A percentile compares a stretch with the other conserved stretches of the same genome.
Conservation (phyloP, 2,888 invertebrate genomes). For the Bruchidius siliquastri region DNA sequence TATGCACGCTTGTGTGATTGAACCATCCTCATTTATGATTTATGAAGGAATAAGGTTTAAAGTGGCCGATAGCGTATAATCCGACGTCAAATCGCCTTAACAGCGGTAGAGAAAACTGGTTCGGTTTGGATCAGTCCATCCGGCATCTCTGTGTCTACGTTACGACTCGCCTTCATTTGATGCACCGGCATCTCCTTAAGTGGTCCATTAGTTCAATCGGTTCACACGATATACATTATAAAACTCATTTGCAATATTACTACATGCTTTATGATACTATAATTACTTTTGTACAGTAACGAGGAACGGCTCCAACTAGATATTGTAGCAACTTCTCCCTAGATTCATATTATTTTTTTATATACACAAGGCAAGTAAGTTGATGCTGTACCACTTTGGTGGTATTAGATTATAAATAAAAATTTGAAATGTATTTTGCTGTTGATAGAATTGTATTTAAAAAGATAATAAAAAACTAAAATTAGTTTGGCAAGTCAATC, state of each 20-base stretch:
- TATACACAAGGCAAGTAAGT: too few species aligned
- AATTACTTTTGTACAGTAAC: neutral
- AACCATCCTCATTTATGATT: too few species aligned
- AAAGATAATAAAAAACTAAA: too few species aligned
- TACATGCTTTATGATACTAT: neutral
- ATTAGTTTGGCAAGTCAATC: too few species aligned
- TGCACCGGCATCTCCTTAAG: neutral
- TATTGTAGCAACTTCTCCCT: too few species aligned
- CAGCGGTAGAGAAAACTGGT: neutral
- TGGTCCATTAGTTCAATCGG: neutral
- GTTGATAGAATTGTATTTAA: too few species aligned
- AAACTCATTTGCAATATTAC: neutral
- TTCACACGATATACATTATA: neutral
- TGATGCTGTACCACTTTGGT: too few species aligned
- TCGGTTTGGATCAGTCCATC: neutral
- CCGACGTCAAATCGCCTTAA: neutral
- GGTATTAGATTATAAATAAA: too few species aligned
- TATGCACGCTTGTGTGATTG: too few species aligned
- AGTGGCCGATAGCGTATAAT: neutral
- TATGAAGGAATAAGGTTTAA: neutral
- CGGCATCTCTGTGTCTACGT: neutral
- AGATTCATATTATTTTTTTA: too few species aligned
- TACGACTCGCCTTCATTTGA: neutral
- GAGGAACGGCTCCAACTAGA: neutral
- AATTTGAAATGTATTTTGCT: too few species aligned